Percentiles rank a stretch among this genome's conserved stretches.
These are phyloP conservation scores for Nemotelus nigrinus DNA, from an alignment of 2,888 invertebrate species.

Conservation along the genomic window DNA sequence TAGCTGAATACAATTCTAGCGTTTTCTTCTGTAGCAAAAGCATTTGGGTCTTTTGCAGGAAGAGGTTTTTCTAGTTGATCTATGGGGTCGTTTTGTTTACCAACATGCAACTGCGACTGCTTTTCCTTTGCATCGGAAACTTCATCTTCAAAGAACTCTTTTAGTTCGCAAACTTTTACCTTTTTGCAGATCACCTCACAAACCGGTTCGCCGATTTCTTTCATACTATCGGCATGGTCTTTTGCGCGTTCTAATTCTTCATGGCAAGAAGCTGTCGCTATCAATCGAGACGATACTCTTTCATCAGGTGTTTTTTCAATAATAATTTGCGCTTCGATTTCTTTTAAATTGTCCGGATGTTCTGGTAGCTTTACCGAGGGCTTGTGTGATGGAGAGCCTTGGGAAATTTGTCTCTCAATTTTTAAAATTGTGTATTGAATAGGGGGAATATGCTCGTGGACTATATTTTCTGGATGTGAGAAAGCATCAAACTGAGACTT, in stretches of 20 bases:
- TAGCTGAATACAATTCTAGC: slow-evolving; percentile 24
- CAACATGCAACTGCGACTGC: neutral
- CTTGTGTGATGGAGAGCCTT: slow-evolving; percentile 43
- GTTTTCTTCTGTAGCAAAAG: slow-evolving; percentile 51
- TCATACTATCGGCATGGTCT: slow-evolving; percentile 40
- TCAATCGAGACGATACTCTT: slow-evolving; percentile 30
- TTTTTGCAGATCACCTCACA: slow-evolving; percentile 51
- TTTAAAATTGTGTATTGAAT: slow-evolving; percentile 59
- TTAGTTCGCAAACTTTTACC: slow-evolving; percentile 45
- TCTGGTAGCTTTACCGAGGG: slow-evolving; percentile 10
- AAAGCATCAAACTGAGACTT: neutral
- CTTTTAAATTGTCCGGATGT: slow-evolving; percentile 28
- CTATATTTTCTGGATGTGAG: slow-evolving; percentile 47
- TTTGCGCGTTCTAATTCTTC: slow-evolving; percentile 43
- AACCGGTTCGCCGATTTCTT: slow-evolving; percentile 50
- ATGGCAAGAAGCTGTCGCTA: slow-evolving; percentile 13
- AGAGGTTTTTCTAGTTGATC: slow-evolving; percentile 38
- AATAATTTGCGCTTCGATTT: slow-evolving; percentile 49
- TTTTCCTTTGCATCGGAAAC: slow-evolving; percentile 49
- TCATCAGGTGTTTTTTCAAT: slow-evolving; percentile 36
- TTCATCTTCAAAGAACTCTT: slow-evolving; percentile 51
- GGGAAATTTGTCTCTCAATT: slow-evolving; percentile 59
- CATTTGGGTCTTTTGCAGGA: slow-evolving; percentile 49
- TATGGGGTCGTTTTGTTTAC: neutral
- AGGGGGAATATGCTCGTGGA: slow-evolving; percentile 55